Percentiles rank a stretch among this genome's conserved stretches.
Evolutionary conservation across 37 sponge, comb jelly and placozoan genomes (phyloP).

Genomic region (Amphimedon queenslandica): DNA sequence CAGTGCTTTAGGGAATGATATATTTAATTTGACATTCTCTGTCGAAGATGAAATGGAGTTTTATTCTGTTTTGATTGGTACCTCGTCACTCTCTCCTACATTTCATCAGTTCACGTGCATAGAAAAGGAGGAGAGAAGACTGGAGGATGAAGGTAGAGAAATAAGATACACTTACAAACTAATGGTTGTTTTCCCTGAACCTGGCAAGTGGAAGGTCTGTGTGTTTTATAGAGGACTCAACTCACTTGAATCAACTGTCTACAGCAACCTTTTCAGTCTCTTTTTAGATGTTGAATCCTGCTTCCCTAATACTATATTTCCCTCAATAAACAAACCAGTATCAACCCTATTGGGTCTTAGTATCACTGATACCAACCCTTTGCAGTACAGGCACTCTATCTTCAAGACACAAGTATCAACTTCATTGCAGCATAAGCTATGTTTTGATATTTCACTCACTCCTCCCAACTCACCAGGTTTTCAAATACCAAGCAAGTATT

Average conservation of each 20-base stretch:
- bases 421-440: neutral
- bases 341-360: neutral
- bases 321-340: neutral
- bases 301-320: neutral
- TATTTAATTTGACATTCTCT: conserved; percentile 7
- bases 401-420: neutral
- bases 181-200: conserved; percentile 16
- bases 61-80: neutral
- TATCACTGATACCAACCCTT: neutral
- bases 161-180: neutral
- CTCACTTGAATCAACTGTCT: neutral
- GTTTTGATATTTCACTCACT: neutral
- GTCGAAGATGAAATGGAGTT: neutral
- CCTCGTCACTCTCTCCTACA: neutral
- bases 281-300: conserved; percentile 1
- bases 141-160: too few relatives aligned
- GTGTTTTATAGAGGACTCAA: neutral
- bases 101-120: neutral
- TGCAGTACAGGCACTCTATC: neutral
- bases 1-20: neutral
- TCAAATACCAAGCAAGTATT: too few relatives aligned
- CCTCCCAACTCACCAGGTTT: neutral
- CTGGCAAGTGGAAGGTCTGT: conserved; percentile 18
- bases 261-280: neutral
- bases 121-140: neutral